Percentiles rank a stretch among this genome's conserved stretches.
Conservation (phyloP, 30 jellyfish, hydroid and myxozoan species). For the Phacellophora camtschatica region DNA sequence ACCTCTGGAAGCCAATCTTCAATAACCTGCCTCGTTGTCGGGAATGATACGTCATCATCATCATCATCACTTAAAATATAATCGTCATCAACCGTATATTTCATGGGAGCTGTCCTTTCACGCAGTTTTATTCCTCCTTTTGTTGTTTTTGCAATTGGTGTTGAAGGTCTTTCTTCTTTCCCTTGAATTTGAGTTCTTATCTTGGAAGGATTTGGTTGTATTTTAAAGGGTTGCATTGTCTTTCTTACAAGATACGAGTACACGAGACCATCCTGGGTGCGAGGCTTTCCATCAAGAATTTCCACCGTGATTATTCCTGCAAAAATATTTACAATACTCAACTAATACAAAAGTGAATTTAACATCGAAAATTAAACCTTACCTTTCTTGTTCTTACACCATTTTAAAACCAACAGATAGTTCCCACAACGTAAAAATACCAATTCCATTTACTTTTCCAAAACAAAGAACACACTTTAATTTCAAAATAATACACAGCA, state of each 20-base stretch:
- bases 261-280: conserved; percentile 76
- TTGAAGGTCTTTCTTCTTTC: conserved; percentile 34
- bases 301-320: conserved; percentile 89
- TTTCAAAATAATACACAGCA: too few species aligned
- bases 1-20: conserved; percentile 94
- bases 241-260: conserved; percentile 69
- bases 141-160: conserved; percentile 72
- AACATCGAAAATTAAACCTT: background rate
- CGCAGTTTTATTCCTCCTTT: conserved; percentile 81
- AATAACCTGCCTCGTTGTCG: conserved; percentile 80
- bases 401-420: too few species aligned
- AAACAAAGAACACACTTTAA: too few species aligned
- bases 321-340: background rate
- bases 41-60: conserved; percentile 89
- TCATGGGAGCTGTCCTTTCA: conserved; percentile 86
- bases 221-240: conserved; percentile 90
- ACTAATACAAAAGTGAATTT: background rate
- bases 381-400: too few species aligned
- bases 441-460: too few species aligned
- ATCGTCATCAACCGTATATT: conserved; percentile 86
- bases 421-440: too few species aligned
- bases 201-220: conserved; percentile 71
- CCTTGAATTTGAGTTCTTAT: conserved; percentile 7
- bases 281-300: conserved; percentile 89
- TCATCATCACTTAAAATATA: conserved; percentile 54